Percentiles rank a stretch among this genome's conserved stretches.
These are phyloP conservation scores for Hypercompe scribonia DNA, from an alignment of 2,888 invertebrate genomes.

Conservation along the genomic window DNA sequence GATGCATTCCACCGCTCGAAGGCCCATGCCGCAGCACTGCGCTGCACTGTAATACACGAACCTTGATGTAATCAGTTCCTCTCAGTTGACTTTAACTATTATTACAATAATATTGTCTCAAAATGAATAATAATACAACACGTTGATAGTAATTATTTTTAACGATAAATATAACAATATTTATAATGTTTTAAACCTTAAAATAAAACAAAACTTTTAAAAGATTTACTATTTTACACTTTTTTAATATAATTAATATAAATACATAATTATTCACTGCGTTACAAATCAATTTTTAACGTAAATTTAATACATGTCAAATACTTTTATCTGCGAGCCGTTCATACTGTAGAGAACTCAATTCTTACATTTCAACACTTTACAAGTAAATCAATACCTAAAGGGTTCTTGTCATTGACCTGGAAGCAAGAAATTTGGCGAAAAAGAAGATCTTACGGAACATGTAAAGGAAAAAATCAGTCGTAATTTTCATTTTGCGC, in stretches of 20 bases:
- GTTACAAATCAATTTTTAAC: too few relatives aligned
- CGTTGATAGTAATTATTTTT: too few relatives aligned
- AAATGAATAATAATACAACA: background rate
- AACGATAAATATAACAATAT: too few relatives aligned
- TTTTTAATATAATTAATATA: too few relatives aligned
- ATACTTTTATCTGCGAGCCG: background rate
- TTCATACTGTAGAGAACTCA: background rate
- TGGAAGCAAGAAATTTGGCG: background rate
- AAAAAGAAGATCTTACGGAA: background rate
- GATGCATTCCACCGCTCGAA: slow-evolving; percentile 19
- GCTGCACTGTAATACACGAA: slow-evolving; percentile 20
- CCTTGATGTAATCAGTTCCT: slow-evolving; percentile 11
- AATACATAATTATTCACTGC: too few relatives aligned
- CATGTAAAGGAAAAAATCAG: background rate
- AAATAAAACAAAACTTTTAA: too few relatives aligned
- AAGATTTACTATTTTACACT: too few relatives aligned
- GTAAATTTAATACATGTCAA: background rate
- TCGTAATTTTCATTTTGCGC: background rate
- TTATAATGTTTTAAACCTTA: too few relatives aligned
- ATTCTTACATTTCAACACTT: background rate
- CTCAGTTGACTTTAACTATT: slow-evolving; percentile 12
- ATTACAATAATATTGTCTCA: background rate
- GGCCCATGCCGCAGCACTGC: slow-evolving; percentile 16
- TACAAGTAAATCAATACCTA: background rate
- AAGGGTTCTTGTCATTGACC: background rate